A percentile compares a stretch with the other conserved stretches of the same genome.
These are phyloP conservation scores for Ageneiosus marmoratus DNA, from an alignment of 2,113 vertebrate genomes.

Conservation along the genomic window DNA sequence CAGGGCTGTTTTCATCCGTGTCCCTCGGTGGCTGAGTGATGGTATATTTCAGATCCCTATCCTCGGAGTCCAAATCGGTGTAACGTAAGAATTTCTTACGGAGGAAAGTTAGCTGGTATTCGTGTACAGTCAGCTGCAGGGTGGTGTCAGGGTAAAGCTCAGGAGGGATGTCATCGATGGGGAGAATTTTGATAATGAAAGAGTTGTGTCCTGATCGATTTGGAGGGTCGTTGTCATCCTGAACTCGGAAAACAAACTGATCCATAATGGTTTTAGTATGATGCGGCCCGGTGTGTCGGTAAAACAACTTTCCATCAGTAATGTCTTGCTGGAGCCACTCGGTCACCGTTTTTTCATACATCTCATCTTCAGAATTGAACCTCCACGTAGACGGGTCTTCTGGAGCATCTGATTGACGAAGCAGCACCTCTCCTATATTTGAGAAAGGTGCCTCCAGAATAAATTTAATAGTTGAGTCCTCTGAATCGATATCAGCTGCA, in stretches of 20 bases:
- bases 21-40: constrained; percentile 82
- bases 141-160: constrained; percentile 81
- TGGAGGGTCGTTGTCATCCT: constrained; percentile 94
- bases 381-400: constrained; percentile 81
- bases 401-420: constrained; percentile 83
- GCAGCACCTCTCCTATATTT: constrained; percentile 78
- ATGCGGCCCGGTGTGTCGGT: constrained; percentile 84
- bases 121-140: constrained; percentile 86
- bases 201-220: constrained; percentile 82
- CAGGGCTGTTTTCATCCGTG: constrained; percentile 83
- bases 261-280: constrained; percentile 82
- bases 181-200: constrained; percentile 84
- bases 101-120: constrained; percentile 86
- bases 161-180: constrained; percentile 88
- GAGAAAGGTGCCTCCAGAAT: constrained; percentile 76
- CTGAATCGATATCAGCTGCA: constrained; percentile 91
- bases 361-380: constrained; percentile 75
- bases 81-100: constrained; percentile 86
- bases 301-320: constrained; percentile 84
- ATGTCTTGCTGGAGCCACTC: constrained; percentile 91
- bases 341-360: constrained; percentile 86
- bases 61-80: constrained; percentile 90
- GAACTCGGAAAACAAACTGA: constrained; percentile 83
- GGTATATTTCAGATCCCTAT: constrained; percentile 85
- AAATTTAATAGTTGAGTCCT: constrained; percentile 86